These are phyloP conservation scores for Chouioia cunea DNA, from an alignment of 2,888 invertebrate genomes.

Conservation along the genomic window DNA sequence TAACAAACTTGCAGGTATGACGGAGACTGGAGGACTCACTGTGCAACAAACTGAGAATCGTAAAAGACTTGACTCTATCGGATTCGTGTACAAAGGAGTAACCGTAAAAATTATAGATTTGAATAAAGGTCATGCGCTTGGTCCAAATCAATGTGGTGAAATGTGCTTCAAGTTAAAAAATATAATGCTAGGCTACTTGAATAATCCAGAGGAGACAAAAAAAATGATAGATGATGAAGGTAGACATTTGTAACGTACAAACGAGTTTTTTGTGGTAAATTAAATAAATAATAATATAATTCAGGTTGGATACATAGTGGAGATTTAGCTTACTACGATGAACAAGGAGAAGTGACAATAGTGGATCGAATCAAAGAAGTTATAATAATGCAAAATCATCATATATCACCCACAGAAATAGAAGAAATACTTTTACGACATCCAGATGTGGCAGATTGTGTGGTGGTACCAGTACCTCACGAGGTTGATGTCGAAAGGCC, in stretches of 20 bases:
- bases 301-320: constrained; percentile 58
- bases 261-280: no score
- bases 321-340: constrained; percentile 58
- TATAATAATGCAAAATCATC: constrained; percentile 54
- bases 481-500: constrained; percentile 48
- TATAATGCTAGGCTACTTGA: constrained; percentile 71
- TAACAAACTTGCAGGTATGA: constrained; percentile 9
- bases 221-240: constrained; percentile 68
- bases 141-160: constrained; percentile 54
- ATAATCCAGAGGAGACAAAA: constrained; percentile 70
- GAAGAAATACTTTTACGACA: constrained; percentile 52
- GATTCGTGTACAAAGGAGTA: constrained; percentile 45
- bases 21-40: background rate
- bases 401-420: constrained; percentile 55
- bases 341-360: constrained; percentile 55
- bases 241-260: background rate
- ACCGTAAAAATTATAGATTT: constrained; percentile 54
- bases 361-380: constrained; percentile 58
- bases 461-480: constrained; percentile 53
- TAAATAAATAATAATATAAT: no score
- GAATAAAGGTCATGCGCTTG: constrained; percentile 46
- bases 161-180: constrained; percentile 33
- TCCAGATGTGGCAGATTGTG: constrained; percentile 54
- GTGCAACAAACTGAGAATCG: background rate
- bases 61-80: constrained; percentile 53